phyloP scores from a whole-genome alignment of 2,888 invertebrate genomes.

The Xestia xanthographa region DNA sequence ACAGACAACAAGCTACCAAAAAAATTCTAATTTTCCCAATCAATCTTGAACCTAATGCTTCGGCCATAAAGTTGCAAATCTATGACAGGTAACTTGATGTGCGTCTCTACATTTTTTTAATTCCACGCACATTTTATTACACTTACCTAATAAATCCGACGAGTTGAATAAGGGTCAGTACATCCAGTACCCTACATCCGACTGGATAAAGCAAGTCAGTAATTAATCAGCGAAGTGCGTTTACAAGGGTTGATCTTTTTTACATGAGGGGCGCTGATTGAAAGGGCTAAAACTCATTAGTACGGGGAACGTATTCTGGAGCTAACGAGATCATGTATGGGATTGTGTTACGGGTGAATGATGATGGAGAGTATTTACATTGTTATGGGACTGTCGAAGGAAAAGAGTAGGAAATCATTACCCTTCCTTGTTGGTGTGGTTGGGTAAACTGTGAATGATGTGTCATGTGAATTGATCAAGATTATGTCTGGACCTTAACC shows the following conservation, averaged over 20 bases:
- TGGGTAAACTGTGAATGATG: too few relatives aligned
- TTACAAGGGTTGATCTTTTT: conserved; percentile 86
- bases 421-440: neutral
- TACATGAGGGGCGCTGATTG: conserved; percentile 82
- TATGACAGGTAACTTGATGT: too few relatives aligned
- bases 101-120: neutral
- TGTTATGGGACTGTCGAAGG: neutral
- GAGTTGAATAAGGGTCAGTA: conserved; percentile 48
- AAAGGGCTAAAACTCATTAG: conserved; percentile 86
- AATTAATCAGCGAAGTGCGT: conserved; percentile 86
- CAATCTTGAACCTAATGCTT: too few relatives aligned
- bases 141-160: conserved; percentile 45
- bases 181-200: conserved; percentile 60
- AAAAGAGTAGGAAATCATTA: neutral
- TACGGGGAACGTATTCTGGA: conserved; percentile 70
- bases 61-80: too few relatives aligned
- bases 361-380: conserved; percentile 8
- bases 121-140: conserved; percentile 28
- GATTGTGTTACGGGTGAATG: conserved; percentile 36
- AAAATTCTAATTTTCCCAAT: too few relatives aligned
- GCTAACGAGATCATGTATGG: conserved; percentile 44
- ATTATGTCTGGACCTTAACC: too few relatives aligned
- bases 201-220: conserved; percentile 76
- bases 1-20: too few relatives aligned
- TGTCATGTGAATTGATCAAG: too few relatives aligned